A percentile compares a stretch with the other conserved stretches of the same genome.
Conservation (phyloP, 2,888 invertebrate genomes). For the Xestia xanthographa region DNA sequence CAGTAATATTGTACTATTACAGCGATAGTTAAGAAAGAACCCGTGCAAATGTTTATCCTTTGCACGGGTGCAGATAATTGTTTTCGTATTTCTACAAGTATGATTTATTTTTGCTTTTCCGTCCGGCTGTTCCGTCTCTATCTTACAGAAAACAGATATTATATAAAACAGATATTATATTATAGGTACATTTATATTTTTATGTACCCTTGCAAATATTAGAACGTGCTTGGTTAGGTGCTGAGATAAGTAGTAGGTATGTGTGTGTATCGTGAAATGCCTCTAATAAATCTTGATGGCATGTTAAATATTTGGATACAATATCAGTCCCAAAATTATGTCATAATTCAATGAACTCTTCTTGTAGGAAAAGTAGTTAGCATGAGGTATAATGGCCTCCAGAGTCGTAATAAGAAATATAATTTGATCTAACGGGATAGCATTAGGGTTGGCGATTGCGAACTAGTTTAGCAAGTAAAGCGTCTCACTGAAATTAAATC, state of each 20-base stretch:
- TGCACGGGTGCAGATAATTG: not conserved
- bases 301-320: slow-evolving; percentile 31
- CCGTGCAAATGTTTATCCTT: not conserved
- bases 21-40: not conserved
- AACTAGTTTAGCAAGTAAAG: slow-evolving; percentile 32
- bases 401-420: slow-evolving; percentile 18
- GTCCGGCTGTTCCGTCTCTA: not conserved
- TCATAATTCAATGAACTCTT: slow-evolving; percentile 20
- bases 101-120: not conserved
- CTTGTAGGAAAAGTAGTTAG: not conserved
- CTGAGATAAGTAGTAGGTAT: no score
- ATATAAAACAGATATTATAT: no score
- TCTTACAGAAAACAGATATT: not conserved
- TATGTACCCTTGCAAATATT: not conserved
- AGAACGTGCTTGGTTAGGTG: not conserved
- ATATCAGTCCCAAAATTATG: slow-evolving; percentile 16
- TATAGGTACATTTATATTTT: not conserved
- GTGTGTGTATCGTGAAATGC: no score
- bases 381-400: slow-evolving; percentile 4
- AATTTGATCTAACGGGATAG: slow-evolving; percentile 2
- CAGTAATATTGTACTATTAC: no score
- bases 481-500: slow-evolving; percentile 34
- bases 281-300: slow-evolving; percentile 15
- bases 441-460: slow-evolving; percentile 16
- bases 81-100: not conserved